A percentile compares a stretch with the other conserved stretches of the same genome.
Evolutionary conservation across 2,888 invertebrate species (phyloP).

Genomic region (Bombylius discolor): DNA sequence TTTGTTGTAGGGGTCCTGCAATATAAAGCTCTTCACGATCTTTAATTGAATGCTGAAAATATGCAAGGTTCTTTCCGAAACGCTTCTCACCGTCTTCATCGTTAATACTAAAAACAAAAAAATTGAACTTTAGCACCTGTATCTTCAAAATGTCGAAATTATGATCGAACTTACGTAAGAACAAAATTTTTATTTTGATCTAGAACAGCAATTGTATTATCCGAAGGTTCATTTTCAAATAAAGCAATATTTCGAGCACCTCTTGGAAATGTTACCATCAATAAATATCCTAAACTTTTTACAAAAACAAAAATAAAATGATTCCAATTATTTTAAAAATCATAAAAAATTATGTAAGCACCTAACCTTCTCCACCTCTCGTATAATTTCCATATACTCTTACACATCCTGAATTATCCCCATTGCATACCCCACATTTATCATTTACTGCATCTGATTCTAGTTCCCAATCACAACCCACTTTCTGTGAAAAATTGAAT

Average conservation of each 20-base stretch:
- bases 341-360: no score
- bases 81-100: constrained; percentile 34
- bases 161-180: constrained; percentile 39
- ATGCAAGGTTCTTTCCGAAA: constrained; percentile 37
- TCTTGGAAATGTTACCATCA: constrained; percentile 44
- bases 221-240: constrained; percentile 42
- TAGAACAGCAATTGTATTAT: constrained; percentile 46
- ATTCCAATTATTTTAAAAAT: no score
- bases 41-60: constrained; percentile 40
- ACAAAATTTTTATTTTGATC: constrained; percentile 38
- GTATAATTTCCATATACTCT: constrained; percentile 43
- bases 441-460: constrained; percentile 53
- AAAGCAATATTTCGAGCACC: constrained; percentile 47
- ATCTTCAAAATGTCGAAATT: no score
- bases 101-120: constrained; percentile 23
- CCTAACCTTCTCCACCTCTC: constrained; percentile 30
- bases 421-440: constrained; percentile 53
- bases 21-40: constrained; percentile 45
- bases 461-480: constrained; percentile 53
- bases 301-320: no score
- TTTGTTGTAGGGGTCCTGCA: constrained; percentile 47
- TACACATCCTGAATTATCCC: constrained; percentile 52
- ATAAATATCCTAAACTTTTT: constrained; percentile 16
- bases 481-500: constrained; percentile 37
- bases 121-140: background rate